phyloP scores from a whole-genome alignment of 2,888 invertebrate genomes.

The Polyommatus icarus region DNA sequence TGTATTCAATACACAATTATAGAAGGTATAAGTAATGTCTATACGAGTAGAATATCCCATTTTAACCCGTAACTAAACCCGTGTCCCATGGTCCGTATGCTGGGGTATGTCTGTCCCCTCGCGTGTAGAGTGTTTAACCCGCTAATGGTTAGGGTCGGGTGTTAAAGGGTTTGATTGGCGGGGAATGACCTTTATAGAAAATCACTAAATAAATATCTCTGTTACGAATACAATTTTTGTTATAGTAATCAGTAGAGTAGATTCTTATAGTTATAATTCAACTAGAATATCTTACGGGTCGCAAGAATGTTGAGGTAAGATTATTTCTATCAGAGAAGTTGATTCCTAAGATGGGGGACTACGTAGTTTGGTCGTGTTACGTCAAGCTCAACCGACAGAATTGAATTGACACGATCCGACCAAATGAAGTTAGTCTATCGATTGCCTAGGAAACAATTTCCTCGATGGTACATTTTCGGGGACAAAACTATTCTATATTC shows the following conservation, averaged over 20 bases:
- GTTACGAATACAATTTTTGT: not conserved
- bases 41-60: not conserved
- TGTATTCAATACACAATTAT: too few species aligned
- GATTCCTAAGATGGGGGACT: too few species aligned
- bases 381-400: too few species aligned
- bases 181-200: slow-evolving; percentile 1
- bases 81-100: slow-evolving; percentile 10
- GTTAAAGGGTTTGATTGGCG: slow-evolving; percentile 1
- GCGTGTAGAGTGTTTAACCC: slow-evolving; percentile 7
- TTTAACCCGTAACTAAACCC: not conserved
- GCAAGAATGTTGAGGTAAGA: too few species aligned
- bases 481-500: not conserved
- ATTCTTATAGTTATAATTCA: too few species aligned
- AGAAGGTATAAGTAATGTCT: too few species aligned
- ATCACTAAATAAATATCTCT: not conserved
- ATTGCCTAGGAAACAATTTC: too few species aligned
- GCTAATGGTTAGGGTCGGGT: not conserved
- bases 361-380: too few species aligned
- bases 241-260: not conserved
- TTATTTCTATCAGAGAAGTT: too few species aligned
- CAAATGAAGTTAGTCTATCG: too few species aligned
- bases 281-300: too few species aligned
- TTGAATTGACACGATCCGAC: too few species aligned
- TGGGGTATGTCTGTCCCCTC: not conserved
- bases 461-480: not conserved